Evolutionary conservation across 1,140 invertebrate genomes (phyloP), one percentile per base, ranked within the genome.

Genomic region (Drosophila lowei): DNA sequence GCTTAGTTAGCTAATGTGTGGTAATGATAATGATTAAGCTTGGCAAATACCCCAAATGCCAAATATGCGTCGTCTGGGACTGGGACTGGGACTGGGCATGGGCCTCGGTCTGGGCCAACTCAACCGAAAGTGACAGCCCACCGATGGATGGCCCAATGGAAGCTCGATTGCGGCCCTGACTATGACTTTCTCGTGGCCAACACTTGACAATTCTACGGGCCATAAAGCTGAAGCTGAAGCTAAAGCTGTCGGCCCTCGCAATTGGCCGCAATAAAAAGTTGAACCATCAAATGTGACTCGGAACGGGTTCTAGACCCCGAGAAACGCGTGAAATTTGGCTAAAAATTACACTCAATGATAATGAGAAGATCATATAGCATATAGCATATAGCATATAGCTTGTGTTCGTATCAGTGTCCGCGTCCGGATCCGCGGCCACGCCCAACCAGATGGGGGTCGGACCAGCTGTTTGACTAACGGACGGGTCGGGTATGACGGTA

Each of bases 11-110:
- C 67, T 74, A 85, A 85, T 85, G 73, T 85, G 81, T 77, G 80
- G 80, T 80, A 85, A 85, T 85, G 81, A 86, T 85, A 80, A 86
- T 86, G 77, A 85, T 86, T 85, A 80, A 77, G 64, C 67, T 77
- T 70, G 64, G 64, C 81, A 86, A 84, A 84, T 79, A 86, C 46
- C 44, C 67, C 60, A 81, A 73, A 72, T 56, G 65, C 54, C 63
- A 73, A 73, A 65, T 70, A 71, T 76, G 50, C 66, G 55, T 55
- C 28, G 52, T 43, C 60, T 71, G 54, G 50, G 58, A 28, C 58
- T 34, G 21, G 42, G 56, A 54, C 60, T 46, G 44, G 23, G 50
- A 28, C 41, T 28, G 43, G 25, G 18, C 1, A 18, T 25, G 62
- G 15, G 30, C 46, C 23, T 47, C 28, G 60, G 15, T 28, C 38